Percentiles rank a stretch among this genome's conserved stretches.
Conservation (phyloP, 2,113 vertebrate species). For the Orthonyx spaldingii region DNA sequence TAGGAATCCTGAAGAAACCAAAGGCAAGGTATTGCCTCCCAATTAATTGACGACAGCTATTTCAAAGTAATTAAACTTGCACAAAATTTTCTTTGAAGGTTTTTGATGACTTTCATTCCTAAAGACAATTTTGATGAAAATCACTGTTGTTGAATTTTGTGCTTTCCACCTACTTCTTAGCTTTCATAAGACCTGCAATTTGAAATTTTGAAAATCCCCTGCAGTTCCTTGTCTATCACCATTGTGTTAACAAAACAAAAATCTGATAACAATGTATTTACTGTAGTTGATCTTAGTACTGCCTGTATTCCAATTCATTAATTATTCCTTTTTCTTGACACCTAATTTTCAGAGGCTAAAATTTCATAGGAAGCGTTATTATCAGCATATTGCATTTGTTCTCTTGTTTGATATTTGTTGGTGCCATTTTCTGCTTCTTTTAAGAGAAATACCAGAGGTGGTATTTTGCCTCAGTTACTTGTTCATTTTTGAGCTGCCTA, state of each 20-base stretch:
- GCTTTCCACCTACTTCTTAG: background rate
- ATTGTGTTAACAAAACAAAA: background rate
- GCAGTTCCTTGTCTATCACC: background rate
- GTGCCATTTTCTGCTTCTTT: background rate
- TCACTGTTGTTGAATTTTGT: background rate
- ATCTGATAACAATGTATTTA: constrained; percentile 8
- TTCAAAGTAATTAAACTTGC: background rate
- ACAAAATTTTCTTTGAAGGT: background rate
- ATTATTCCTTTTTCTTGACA: background rate
- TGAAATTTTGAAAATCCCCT: background rate
- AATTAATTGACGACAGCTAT: background rate
- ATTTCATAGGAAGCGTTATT: background rate
- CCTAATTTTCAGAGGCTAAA: background rate
- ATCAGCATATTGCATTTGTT: background rate
- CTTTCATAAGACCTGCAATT: background rate
- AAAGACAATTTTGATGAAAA: background rate
- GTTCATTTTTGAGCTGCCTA: background rate
- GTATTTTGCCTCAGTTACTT: background rate
- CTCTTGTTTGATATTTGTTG: background rate
- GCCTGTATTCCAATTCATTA: background rate
- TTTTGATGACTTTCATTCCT: background rate
- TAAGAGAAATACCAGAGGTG: accelerated
- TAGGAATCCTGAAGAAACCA: background rate
- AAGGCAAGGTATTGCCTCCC: background rate
- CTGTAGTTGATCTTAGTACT: background rate